These are phyloP conservation scores for Bagarius yarrelli DNA, from an alignment of 2,113 vertebrate genomes.

Conservation along the genomic window DNA sequence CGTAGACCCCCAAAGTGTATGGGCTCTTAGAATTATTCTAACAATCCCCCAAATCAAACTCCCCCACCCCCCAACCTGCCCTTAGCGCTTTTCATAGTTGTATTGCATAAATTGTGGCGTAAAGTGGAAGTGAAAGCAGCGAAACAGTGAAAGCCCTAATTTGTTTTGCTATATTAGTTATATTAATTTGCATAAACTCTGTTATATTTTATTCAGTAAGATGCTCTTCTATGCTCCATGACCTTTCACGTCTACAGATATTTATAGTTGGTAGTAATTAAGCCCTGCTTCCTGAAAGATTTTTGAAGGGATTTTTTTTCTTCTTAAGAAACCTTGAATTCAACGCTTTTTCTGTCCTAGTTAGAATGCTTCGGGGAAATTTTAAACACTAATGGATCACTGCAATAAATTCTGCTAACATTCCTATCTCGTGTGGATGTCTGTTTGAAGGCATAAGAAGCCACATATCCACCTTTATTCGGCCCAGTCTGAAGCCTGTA, in stretches of 20 bases:
- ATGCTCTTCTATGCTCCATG: neutral
- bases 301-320: neutral
- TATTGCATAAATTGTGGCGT: too few relatives aligned
- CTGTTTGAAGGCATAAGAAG: too few relatives aligned
- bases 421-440: neutral
- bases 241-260: neutral
- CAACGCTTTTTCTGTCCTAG: neutral
- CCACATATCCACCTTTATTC: neutral
- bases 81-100: too few relatives aligned
- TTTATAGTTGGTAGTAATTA: neutral
- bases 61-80: too few relatives aligned
- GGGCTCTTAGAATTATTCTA: too few relatives aligned
- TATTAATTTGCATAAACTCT: conserved; percentile 8
- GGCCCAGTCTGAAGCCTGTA: neutral
- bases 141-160: neutral
- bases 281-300: neutral
- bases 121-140: neutral
- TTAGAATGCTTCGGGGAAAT: neutral
- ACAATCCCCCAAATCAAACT: too few relatives aligned
- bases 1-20: too few relatives aligned
- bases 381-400: neutral
- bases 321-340: neutral
- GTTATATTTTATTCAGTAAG: neutral
- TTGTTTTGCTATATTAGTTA: neutral
- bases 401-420: neutral